Evolutionary conservation across 2,113 vertebrate species (phyloP).

Genomic region (Ceratotherium simum): DNA sequence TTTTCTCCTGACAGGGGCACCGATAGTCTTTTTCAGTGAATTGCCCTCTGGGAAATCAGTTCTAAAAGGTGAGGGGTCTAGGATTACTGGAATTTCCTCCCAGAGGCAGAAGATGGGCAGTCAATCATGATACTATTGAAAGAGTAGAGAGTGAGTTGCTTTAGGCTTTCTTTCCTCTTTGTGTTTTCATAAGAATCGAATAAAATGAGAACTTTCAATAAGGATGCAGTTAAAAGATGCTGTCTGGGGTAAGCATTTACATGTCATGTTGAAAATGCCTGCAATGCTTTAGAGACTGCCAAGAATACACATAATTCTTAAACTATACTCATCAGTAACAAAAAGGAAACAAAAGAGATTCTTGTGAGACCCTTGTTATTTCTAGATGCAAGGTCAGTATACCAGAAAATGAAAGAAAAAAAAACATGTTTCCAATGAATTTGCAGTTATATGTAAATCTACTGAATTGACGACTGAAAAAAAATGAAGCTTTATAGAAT

Average conservation of each 20-base stretch:
- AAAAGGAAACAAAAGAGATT: not conserved
- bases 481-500: not conserved
- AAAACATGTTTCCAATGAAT: not conserved
- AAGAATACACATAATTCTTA: not conserved
- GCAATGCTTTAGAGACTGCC: not conserved
- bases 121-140: not conserved
- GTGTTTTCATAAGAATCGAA: not conserved
- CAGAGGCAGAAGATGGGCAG: not conserved
- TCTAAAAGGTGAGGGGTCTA: conserved; percentile 13
- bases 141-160: not conserved
- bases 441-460: not conserved
- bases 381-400: not conserved
- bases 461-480: not conserved
- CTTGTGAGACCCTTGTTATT: not conserved
- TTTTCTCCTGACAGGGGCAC: too few species aligned
- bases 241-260: not conserved
- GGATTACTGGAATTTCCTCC: not conserved
- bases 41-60: not conserved
- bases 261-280: not conserved
- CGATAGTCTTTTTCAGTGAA: not conserved
- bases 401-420: not conserved
- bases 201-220: not conserved
- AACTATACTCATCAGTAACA: not conserved
- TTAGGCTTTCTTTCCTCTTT: not conserved
- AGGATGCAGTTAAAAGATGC: not conserved